Evolutionary conservation across 2,797 vertebrate species (phyloP), one percentile per base, ranked within the genome.

Genomic region (Kryptopterus vitreolus): DNA sequence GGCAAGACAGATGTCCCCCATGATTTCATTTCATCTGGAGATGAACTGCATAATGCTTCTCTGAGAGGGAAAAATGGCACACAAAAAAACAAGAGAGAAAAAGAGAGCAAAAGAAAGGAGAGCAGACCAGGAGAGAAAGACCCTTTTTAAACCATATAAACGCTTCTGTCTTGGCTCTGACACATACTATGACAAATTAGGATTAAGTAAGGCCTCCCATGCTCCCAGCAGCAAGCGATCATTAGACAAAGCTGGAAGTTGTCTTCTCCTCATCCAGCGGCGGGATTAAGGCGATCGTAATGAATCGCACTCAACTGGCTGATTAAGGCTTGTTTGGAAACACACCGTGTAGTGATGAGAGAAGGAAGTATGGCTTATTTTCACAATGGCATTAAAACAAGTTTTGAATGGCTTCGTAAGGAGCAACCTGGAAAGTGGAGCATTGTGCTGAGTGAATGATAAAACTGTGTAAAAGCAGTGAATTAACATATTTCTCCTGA

Each of bases 131-230:
- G 52, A 81, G 81, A 73, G 81, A 84, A 84, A 80, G 83, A 48
- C 53, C 83, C 61, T 82, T 86, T 85, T 81, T 78, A 79, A 77
- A 58, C 81, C 81, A 84, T 84, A 84, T 82, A 88, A 86, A 84
- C 77, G 82, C 74, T 65, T 84, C 81, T 84, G 85, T 87, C 81
- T 80, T 68, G 50, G 74, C 52, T 57, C 59, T 87, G 86, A 86
- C 86, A 86, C 79, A 72, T 81, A 81, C 82, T 78, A 81, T 87
- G 86, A 87, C 82, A 83, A 86, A 87, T 87, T 84, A 87, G 82
- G 72, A 78, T 76, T 84, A 86, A 78, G 73, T 57, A 75, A 78
- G 52, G 79, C 81, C 78, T 80, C 74, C 76, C 76, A 61, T 78
- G 70, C 63, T 76, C 79, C 84, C 83, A 81, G 81, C 81, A 80